phyloP scores from a whole-genome alignment of 2,797 vertebrate species.

The Hydrophis major region DNA sequence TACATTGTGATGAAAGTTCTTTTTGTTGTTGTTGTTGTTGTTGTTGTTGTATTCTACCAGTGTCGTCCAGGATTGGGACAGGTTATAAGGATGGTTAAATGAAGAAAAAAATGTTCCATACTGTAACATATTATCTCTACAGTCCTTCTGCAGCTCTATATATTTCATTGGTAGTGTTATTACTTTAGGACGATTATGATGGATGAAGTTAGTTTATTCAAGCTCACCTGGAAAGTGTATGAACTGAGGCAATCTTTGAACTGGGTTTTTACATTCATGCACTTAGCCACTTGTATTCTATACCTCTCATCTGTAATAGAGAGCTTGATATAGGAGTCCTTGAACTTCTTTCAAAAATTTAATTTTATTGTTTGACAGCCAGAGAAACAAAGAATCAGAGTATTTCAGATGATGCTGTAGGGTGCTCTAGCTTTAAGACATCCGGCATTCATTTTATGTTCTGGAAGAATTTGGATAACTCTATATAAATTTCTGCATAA shows the following conservation, averaged over 20 bases:
- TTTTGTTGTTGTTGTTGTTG: not conserved
- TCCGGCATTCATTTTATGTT: slow-evolving; percentile 25
- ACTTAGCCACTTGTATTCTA: not conserved
- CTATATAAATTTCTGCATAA: not conserved
- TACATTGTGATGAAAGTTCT: not conserved
- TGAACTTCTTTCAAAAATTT: slow-evolving; percentile 3
- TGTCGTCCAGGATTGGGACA: not conserved
- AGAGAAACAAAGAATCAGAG: slow-evolving; percentile 1
- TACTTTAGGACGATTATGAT: not conserved
- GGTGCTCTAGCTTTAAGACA: not conserved
- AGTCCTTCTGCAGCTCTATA: not conserved
- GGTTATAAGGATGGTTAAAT: not conserved
- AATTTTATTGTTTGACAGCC: slow-evolving; percentile 22
- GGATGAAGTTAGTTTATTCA: not conserved
- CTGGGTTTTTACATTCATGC: not conserved
- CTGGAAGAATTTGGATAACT: slow-evolving; percentile 16
- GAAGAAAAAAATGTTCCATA: not conserved
- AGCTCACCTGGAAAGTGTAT: slow-evolving; percentile 2
- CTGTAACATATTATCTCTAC: not conserved
- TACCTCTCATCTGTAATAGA: not conserved
- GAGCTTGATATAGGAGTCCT: not conserved
- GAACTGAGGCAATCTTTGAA: not conserved
- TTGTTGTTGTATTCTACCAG: not conserved
- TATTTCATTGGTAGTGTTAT: not conserved
- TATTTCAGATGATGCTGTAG: slow-evolving; percentile 27